Evolutionary conservation across 2,888 invertebrate species (phyloP).

Genomic region (Diaprepes abbreviatus): DNA sequence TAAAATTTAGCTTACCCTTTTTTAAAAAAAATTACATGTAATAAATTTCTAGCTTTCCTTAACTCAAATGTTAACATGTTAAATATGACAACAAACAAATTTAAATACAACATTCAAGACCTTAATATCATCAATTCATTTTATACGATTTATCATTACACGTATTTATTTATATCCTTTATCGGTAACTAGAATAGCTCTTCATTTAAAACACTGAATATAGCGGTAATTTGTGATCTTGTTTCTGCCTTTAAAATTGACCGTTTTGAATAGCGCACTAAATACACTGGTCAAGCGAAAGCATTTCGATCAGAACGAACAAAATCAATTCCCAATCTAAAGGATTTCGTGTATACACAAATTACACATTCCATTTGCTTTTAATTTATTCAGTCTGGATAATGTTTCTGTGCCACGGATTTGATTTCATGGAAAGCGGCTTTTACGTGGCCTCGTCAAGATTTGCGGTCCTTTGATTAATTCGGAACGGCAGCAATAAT

Average conservation of each 20-base stretch:
- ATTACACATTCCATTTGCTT: conserved; percentile 38
- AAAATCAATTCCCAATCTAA: conserved; percentile 21
- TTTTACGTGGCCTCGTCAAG: conserved; percentile 64
- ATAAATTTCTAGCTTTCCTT: too few relatives aligned
- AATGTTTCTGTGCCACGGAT: conserved; percentile 27
- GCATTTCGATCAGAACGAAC: conserved; percentile 3
- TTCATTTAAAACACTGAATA: too few relatives aligned
- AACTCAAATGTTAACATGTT: too few relatives aligned
- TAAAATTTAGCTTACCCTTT: too few relatives aligned
- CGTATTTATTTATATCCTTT: too few relatives aligned
- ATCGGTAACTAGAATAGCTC: too few relatives aligned
- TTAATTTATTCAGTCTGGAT: conserved; percentile 35
- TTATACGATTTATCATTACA: too few relatives aligned
- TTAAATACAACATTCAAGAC: too few relatives aligned
- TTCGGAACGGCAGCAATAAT: conserved; percentile 56
- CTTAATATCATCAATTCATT: too few relatives aligned
- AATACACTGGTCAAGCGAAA: conserved; percentile 3
- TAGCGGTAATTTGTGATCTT: too few relatives aligned
- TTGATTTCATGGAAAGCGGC: conserved; percentile 50
- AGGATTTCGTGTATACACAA: conserved; percentile 20
- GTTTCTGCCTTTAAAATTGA: neutral
- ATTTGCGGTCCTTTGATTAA: conserved; percentile 67
- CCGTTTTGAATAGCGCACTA: neutral
- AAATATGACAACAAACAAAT: too few relatives aligned
- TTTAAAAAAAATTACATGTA: too few relatives aligned